phyloP scores from a whole-genome alignment of 2,888 invertebrate species.

The Tetanocera ferruginea region DNA sequence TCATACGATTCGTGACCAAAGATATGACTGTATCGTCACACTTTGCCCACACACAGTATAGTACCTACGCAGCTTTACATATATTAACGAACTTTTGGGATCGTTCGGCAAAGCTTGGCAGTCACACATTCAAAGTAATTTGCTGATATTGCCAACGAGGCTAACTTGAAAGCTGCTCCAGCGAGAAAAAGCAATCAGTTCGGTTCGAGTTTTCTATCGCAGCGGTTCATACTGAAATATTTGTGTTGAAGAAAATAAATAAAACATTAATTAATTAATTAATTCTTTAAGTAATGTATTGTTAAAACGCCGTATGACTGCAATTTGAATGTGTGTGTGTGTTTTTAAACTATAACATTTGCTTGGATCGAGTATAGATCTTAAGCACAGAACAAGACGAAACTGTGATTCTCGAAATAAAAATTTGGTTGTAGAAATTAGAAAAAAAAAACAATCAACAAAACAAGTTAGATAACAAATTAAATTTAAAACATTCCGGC shows the following conservation, averaged over 20 bases:
- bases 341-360: no score
- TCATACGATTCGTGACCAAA: background rate
- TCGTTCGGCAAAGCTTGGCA: background rate
- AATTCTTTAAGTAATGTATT: background rate
- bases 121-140: background rate
- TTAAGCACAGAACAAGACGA: background rate
- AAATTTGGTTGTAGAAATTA: slow-evolving; percentile 9
- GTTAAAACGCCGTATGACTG: background rate
- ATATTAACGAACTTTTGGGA: background rate
- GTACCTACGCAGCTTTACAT: slow-evolving; percentile 21
- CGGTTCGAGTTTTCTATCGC: slow-evolving; percentile 66
- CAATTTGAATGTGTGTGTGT: no score
- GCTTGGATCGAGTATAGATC: no score
- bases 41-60: slow-evolving; percentile 3
- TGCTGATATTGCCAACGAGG: slow-evolving; percentile 26
- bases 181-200: slow-evolving; percentile 62
- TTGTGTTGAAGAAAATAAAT: background rate
- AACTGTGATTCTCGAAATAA: slow-evolving; percentile 28
- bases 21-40: background rate
- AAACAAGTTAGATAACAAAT: no score
- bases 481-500: no score
- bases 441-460: slow-evolving; percentile 23
- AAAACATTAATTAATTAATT: background rate
- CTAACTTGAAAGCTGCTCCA: slow-evolving; percentile 50
- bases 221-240: slow-evolving; percentile 59